These are phyloP conservation scores for Drosophila nebulosa DNA, from an alignment of 1,140 invertebrate genomes.

Conservation along the genomic window DNA sequence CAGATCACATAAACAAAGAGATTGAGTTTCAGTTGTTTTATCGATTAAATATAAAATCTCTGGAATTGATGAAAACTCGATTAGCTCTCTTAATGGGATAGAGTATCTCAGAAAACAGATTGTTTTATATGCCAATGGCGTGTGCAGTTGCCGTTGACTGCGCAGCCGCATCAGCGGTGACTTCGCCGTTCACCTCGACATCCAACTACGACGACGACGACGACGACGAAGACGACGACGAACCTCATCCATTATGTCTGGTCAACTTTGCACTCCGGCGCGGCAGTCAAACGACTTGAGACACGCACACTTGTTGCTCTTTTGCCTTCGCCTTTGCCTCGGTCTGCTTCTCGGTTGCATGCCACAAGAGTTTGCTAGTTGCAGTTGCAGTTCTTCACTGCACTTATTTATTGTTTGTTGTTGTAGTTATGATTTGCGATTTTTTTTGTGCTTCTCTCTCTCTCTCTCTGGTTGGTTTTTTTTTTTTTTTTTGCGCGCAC, in stretches of 20 bases:
- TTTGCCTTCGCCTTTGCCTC: constrained; percentile 53
- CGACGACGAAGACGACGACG: background rate
- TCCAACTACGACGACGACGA: background rate
- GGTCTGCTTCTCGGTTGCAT: constrained; percentile 27
- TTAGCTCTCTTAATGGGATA: background rate
- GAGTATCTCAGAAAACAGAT: constrained; percentile 3
- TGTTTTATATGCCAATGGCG: constrained; percentile 70
- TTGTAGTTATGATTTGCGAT: constrained; percentile 76
- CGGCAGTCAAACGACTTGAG: constrained; percentile 68
- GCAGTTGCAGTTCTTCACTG: constrained; percentile 29
- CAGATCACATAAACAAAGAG: too few relatives aligned
- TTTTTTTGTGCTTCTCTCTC: constrained; percentile 25
- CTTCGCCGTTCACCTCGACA: background rate
- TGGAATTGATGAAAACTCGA: background rate
- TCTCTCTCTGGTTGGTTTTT: too few relatives aligned
- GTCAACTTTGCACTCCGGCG: constrained; percentile 72
- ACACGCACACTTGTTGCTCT: constrained; percentile 75
- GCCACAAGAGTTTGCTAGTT: constrained; percentile 31
- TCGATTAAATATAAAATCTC: background rate
- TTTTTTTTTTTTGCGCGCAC: too few relatives aligned
- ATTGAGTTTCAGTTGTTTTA: background rate
- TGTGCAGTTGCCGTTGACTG: constrained; percentile 58
- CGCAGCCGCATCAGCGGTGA: constrained; percentile 29
- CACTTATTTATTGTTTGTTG: constrained; percentile 77
- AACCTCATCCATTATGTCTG: constrained; percentile 47